Percentiles rank a stretch among this genome's conserved stretches.
phyloP scores from a whole-genome alignment of 2,113 vertebrate genomes.

The Anarrhichthys ocellatus region DNA sequence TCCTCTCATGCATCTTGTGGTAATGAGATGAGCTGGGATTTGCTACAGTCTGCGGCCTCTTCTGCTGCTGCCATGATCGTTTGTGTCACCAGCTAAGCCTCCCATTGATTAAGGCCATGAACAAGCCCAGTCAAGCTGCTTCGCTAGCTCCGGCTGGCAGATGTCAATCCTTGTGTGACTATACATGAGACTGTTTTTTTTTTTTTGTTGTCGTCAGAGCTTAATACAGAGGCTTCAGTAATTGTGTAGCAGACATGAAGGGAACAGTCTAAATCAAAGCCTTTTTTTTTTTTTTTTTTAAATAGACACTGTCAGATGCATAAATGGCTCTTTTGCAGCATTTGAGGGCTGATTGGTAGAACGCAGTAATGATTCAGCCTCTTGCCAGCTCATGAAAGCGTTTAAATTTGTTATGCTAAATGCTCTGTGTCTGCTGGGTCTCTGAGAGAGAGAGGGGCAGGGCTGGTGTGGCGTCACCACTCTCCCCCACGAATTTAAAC shows the following conservation, averaged over 20 bases:
- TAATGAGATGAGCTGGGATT: conserved; percentile 78
- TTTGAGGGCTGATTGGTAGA: conserved; percentile 40
- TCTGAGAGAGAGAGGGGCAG: not conserved
- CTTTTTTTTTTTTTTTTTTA: conserved; percentile 25
- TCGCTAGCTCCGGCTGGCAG: conserved; percentile 66
- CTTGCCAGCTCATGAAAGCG: conserved; percentile 18
- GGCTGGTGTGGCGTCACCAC: not conserved
- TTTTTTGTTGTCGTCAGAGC: conserved; percentile 1
- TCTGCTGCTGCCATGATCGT: conserved; percentile 62
- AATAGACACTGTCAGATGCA: conserved; percentile 38
- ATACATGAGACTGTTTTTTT: conserved; percentile 43
- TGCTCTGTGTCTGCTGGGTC: not conserved
- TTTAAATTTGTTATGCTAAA: conserved; percentile 24
- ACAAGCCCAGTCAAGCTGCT: conserved; percentile 66
- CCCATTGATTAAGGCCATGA: conserved; percentile 73
- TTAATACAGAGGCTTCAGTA: conserved; percentile 31
- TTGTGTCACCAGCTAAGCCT: conserved; percentile 73
- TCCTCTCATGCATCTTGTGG: conserved; percentile 65
- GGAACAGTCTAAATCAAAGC: conserved; percentile 37
- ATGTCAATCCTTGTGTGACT: conserved; percentile 72
- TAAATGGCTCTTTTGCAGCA: conserved; percentile 33
- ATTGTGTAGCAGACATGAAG: conserved; percentile 43
- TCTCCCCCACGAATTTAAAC: conserved; percentile 4
- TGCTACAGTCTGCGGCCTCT: conserved; percentile 70
- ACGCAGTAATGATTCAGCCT: conserved; percentile 37